Percentiles rank a stretch among this genome's conserved stretches.
These are phyloP conservation scores for Caradrina clavipalpis DNA, from an alignment of 2,888 invertebrate genomes.

Conservation along the genomic window DNA sequence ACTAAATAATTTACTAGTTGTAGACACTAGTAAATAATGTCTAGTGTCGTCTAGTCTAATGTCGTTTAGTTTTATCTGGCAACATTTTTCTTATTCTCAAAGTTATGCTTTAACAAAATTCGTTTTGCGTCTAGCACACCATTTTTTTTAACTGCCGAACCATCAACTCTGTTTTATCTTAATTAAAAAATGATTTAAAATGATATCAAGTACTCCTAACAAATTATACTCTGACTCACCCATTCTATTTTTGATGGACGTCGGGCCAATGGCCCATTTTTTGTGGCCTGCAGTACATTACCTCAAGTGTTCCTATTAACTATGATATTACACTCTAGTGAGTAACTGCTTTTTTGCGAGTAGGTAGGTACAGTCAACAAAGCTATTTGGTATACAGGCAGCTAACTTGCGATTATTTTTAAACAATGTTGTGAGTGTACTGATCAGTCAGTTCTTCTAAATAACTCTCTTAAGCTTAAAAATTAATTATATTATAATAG, in stretches of 20 bases:
- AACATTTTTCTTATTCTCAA: not conserved
- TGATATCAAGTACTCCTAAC: conserved; percentile 21
- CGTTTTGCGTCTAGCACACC: not conserved
- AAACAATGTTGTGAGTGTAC: no score
- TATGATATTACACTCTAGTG: conserved; percentile 45
- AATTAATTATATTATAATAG: no score
- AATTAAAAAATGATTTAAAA: conserved; percentile 31
- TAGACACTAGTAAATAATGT: no score
- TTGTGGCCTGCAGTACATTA: conserved; percentile 68
- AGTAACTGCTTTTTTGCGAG: conserved; percentile 45
- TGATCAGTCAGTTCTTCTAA: no score
- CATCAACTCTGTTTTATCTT: conserved; percentile 2
- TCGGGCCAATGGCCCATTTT: conserved; percentile 74
- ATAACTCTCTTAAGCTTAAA: no score
- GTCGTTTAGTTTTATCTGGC: not conserved
- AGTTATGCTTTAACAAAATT: no score
- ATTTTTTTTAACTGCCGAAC: not conserved
- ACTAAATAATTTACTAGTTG: not conserved
- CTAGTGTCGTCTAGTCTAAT: no score
- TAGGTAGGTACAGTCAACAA: no score
- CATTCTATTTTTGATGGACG: conserved; percentile 50
- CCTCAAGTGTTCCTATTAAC: conserved; percentile 53
- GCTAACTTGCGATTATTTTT: no score
- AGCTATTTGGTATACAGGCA: no score
- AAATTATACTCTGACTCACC: conserved; percentile 51